These are phyloP conservation scores for Falco naumanni DNA, from an alignment of 2,797 vertebrate genomes.

Conservation along the genomic window DNA sequence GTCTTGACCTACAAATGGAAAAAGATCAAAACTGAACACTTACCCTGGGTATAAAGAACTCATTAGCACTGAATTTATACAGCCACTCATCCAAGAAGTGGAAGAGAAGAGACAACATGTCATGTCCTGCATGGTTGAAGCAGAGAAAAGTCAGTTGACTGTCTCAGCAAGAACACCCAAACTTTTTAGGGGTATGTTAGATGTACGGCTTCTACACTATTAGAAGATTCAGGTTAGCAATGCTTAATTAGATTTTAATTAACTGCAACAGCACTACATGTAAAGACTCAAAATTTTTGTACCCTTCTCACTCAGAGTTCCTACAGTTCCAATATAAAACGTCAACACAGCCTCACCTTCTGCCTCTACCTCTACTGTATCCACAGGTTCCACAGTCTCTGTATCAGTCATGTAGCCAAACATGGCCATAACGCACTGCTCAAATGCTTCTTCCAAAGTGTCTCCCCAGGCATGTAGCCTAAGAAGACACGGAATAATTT, in stretches of 20 bases:
- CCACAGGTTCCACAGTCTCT: conserved; percentile 90
- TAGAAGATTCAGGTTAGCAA: neutral
- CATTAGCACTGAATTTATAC: conserved; percentile 93
- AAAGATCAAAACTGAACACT: conserved; percentile 20
- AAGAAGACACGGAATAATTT: neutral
- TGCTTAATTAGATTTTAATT: neutral
- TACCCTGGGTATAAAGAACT: conserved; percentile 97
- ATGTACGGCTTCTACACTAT: neutral
- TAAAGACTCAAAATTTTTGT: neutral
- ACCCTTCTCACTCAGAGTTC: neutral
- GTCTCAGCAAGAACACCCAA: neutral
- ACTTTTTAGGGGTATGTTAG: neutral
- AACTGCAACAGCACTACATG: neutral
- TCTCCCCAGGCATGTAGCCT: conserved; percentile 97
- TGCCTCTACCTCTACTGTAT: conserved; percentile 88
- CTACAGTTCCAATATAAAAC: neutral
- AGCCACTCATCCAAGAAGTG: conserved; percentile 97
- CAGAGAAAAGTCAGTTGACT: neutral
- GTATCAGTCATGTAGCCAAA: conserved; percentile 99
- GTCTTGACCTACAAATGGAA: neutral
- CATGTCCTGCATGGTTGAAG: conserved; percentile 81
- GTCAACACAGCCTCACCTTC: conserved; percentile 78
- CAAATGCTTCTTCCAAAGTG: conserved; percentile 92
- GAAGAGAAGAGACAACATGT: conserved; percentile 93
- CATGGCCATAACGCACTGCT: conserved; percentile 97